Conservation (phyloP, 2,888 invertebrate genomes). For the Mimas tiliae region DNA sequence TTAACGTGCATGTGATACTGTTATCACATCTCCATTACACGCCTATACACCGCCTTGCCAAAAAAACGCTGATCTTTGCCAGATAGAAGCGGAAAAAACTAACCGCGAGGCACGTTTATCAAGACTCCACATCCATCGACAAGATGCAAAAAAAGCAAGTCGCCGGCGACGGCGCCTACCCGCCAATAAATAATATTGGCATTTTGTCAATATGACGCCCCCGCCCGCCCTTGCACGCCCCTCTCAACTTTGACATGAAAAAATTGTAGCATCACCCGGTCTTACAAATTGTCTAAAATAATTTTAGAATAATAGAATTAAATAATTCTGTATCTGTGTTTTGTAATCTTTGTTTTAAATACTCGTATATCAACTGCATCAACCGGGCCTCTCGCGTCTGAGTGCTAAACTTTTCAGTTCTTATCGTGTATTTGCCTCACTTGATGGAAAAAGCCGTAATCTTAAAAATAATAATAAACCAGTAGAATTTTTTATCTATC, state of each 20-base stretch:
- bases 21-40: neutral
- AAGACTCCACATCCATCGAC: conserved; percentile 3
- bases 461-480: too few relatives aligned
- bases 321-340: too few relatives aligned
- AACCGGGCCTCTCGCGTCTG: too few relatives aligned
- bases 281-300: too few relatives aligned
- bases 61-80: neutral
- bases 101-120: neutral
- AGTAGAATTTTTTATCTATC: too few relatives aligned
- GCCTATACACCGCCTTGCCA: neutral
- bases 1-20: neutral
- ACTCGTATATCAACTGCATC: too few relatives aligned
- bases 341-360: too few relatives aligned
- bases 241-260: conserved; percentile 4
- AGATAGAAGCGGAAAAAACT: conserved; percentile 8
- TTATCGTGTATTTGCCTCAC: too few relatives aligned
- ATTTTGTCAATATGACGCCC: conserved; percentile 73
- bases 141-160: conserved; percentile 14
- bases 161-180: conserved; percentile 56
- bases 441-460: too few relatives aligned
- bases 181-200: conserved; percentile 75
- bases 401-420: too few relatives aligned
- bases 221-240: conserved; percentile 48
- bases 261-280: neutral
- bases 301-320: too few relatives aligned